Evolutionary conservation across 2,113 vertebrate species (phyloP).

Genomic region (Toxotes jaculatrix): DNA sequence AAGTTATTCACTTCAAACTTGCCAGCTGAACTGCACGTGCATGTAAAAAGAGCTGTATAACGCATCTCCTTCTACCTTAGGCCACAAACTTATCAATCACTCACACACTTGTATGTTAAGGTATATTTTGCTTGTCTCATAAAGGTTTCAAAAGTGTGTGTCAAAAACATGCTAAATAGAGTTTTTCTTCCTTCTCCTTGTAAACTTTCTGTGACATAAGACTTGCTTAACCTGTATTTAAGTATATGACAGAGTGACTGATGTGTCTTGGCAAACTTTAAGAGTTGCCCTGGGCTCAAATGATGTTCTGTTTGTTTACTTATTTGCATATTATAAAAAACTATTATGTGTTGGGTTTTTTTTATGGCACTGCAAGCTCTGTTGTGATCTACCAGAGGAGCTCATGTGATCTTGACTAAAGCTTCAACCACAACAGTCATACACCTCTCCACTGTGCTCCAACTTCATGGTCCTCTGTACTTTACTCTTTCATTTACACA

Average conservation of each 20-base stretch:
- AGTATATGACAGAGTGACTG: constrained; percentile 1
- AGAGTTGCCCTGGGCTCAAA: not conserved
- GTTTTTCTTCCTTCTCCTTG: not conserved
- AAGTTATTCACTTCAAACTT: no score
- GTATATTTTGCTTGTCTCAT: not conserved
- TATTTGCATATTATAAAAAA: constrained; percentile 12
- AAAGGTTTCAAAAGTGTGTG: not conserved
- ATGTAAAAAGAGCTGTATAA: no score
- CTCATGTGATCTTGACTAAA: constrained; percentile 7
- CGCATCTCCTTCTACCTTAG: no score
- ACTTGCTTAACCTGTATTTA: constrained; percentile 30
- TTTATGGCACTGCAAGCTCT: not conserved
- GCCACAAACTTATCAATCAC: no score
- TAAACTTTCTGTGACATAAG: constrained; percentile 1
- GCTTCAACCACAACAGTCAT: constrained; percentile 4
- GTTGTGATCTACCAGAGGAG: constrained; percentile 16
- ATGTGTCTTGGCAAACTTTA: constrained; percentile 21
- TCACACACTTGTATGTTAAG: not conserved
- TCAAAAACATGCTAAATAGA: not conserved
- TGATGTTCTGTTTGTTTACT: constrained; percentile 25
- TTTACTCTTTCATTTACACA: constrained; percentile 20
- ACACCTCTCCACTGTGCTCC: constrained; percentile 13
- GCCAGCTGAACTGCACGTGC: no score
- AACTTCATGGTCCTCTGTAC: constrained; percentile 2
- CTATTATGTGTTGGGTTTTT: constrained; percentile 14